phyloP scores from a whole-genome alignment of 2,888 invertebrate genomes.

The Ceraclea dissimilis region DNA sequence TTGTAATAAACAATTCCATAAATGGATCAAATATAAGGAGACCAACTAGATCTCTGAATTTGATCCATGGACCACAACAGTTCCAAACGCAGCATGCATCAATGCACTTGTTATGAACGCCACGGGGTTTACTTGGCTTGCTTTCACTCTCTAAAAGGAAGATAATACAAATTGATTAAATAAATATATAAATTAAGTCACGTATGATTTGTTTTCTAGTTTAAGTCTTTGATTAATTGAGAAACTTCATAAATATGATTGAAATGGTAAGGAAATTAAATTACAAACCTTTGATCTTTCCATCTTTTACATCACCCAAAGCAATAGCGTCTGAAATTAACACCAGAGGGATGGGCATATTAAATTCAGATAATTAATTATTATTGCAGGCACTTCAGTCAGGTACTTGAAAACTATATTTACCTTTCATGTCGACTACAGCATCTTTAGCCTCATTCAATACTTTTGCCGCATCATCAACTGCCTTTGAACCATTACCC shows the following conservation, averaged over 20 bases:
- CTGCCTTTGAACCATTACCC: no score
- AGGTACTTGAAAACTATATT: no score
- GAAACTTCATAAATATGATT: no score
- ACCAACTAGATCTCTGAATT: conserved; percentile 79
- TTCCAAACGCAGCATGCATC: conserved; percentile 95
- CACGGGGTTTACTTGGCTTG: not conserved
- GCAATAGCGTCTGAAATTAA: not conserved
- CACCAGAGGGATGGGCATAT: no score
- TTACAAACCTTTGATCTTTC: not conserved
- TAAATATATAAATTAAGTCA: no score
- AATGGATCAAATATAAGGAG: conserved; percentile 95
- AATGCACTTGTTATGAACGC: conserved; percentile 38
- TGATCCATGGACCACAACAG: conserved; percentile 88
- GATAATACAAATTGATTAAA: not conserved
- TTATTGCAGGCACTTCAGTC: no score
- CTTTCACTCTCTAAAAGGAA: not conserved
- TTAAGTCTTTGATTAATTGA: no score
- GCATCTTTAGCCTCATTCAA: not conserved
- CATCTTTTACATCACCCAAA: not conserved
- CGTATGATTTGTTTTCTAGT: no score
- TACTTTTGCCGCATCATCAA: not conserved
- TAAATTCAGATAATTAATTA: no score
- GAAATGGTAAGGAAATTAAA: no score
- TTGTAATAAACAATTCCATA: conserved; percentile 93
- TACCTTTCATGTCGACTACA: not conserved